These are phyloP conservation scores for Eulemur coronatus DNA, from an alignment of 2,797 vertebrate species.

Conservation along the genomic window DNA sequence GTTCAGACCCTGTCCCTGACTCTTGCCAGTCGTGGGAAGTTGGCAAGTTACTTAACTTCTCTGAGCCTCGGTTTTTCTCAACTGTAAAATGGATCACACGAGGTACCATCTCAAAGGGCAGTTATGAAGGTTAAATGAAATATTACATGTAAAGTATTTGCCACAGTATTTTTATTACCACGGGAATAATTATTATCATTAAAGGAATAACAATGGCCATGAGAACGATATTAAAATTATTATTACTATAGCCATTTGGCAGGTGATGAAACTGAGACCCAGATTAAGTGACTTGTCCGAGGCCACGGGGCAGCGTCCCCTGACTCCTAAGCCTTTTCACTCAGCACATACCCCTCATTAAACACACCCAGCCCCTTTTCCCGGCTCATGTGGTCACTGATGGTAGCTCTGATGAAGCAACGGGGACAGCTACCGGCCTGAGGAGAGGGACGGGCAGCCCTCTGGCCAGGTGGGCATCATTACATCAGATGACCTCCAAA, in stretches of 20 bases:
- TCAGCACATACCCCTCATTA: not conserved
- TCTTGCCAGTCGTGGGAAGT: not conserved
- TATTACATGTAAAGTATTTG: not conserved
- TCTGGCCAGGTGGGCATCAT: not conserved
- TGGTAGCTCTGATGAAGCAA: not conserved
- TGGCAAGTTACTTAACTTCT: not conserved
- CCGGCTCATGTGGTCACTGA: not conserved
- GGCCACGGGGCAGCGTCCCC: not conserved
- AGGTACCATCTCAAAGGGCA: not conserved
- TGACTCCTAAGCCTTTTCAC: not conserved
- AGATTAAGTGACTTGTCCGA: not conserved
- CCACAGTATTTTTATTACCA: not conserved
- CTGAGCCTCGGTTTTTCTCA: not conserved
- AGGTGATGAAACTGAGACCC: not conserved
- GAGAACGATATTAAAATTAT: not conserved
- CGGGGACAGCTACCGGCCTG: not conserved
- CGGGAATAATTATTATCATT: not conserved
- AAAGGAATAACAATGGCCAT: not conserved
- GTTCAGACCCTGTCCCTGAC: not conserved
- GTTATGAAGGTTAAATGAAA: not conserved
- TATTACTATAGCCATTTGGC: not conserved
- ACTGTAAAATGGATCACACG: not conserved
- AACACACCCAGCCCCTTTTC: not conserved
- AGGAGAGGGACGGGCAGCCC: not conserved
- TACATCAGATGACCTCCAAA: constrained; percentile 72